Evolutionary conservation across 2,888 invertebrate species (phyloP), one percentile per base, ranked within the genome.

Genomic region (Dynastes maya): DNA sequence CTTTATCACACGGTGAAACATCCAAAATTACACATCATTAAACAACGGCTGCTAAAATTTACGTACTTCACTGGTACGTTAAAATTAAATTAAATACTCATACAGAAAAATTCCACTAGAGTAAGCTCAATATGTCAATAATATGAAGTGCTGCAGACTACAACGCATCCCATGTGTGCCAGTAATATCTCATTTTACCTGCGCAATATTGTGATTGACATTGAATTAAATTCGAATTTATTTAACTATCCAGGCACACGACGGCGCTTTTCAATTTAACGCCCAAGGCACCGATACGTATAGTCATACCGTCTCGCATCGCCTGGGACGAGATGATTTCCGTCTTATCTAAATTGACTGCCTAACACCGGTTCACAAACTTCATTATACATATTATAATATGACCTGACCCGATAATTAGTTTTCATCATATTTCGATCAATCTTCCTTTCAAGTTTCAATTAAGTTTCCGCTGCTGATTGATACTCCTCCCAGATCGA

Each of bases 401-500:
- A 37, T 27, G 40, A 9, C 45, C 45, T 27, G 61, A 61, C 72
- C 58, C 61, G 61, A 61, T 74, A 74, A 74, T 74, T 74, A 74
- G 61, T 74, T 74, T 74, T 74, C 61, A 74, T 74, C 72, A 61
- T 74, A 74, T 61, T 74, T 61, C 72, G 61, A 74, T 74, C 72
- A 74, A 61, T 74, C 72, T 74, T 74, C 72, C 72, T 61, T 74
- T 61, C 72, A 74, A 74, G 61, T 74, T 74, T 74, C 72, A 74
- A 74, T 74, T 74, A 74, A 74, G 61, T 74, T 74, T 74, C 61
- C 68, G 55, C 40, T 40, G 61, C 40, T 74, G 72, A 74, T 74
- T 74, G 72, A 74, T 74, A 58, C 72, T 45, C 2, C 45, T 29
- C 29, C 11, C 8, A 8, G 29, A 63, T 32, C 63, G 63, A 29